Base-by-base conservation (phyloP, 2,888 invertebrate genomes). In the Oscheius sp. region DNA sequence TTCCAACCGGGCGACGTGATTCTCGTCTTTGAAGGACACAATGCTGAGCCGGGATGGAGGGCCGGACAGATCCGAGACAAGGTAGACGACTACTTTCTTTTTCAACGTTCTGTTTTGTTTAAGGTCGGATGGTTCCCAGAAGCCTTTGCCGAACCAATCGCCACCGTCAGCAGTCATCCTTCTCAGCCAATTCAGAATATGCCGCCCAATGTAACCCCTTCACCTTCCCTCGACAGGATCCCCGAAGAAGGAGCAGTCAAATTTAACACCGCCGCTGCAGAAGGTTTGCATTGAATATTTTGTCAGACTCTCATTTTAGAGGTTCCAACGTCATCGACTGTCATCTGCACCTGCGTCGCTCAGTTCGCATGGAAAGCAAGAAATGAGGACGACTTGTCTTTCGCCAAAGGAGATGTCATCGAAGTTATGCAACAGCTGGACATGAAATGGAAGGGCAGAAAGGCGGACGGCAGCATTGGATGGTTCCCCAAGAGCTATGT, bases 41-140 rank as follows among this genome's bases (percentile, higher is more conserved):
- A 93, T 82, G 94, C 95, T 0, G 98, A 98, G 88, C 96, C 96
- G 0, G 98, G 97, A n/a, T 99, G 98, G 96, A 91, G 94, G 85
- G 94, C 95, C 81, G 98, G 98, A 0, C 93, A 94, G 86, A 93
- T 95, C 41, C 92, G 94, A 87, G 96, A 95, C 2, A 93, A 93
- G 78, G 93, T 93, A 12, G 29, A 23, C 13, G 53, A n/a, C n/a
- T n/a, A n/a, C 49, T 49, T 13, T 49, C n/a, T 7, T 63, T 23
- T 7, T 18, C 5, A 27, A 35, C 6, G 6, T 3, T 29, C 16
- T 5, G 18, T 3, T 13, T 25, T 27, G 12, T 56, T 53, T 71
- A 23, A 74, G 71, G 77, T 80, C 49, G 81, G 78, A 16, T 88
- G 89, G 80, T 90, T 90, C 84, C 90, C 90, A 6, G 81, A 88